phyloP scores from a whole-genome alignment of 2,888 invertebrate genomes.

The Luffia ferchaultella region DNA sequence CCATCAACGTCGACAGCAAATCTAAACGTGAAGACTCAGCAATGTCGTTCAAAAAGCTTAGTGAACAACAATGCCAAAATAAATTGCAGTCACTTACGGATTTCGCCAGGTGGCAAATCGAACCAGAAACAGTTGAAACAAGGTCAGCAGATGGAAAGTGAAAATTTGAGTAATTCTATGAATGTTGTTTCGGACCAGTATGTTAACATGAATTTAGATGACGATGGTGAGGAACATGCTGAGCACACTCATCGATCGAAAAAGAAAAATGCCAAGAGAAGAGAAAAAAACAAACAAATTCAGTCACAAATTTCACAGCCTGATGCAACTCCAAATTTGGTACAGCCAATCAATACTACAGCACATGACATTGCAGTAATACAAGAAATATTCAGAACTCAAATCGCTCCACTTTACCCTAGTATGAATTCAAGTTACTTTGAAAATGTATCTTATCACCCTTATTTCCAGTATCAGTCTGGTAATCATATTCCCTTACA shows the following conservation, averaged over 20 bases:
- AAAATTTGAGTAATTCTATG: not conserved
- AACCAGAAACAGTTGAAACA: not conserved
- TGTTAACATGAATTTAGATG: conserved; percentile 23
- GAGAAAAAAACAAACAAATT: conserved; percentile 31
- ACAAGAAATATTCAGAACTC: conserved; percentile 33
- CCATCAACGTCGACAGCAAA: conserved; percentile 22
- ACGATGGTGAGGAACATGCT: conserved; percentile 10
- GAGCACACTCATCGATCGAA: conserved; percentile 15
- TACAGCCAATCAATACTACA: conserved; percentile 17
- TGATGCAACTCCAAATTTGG: conserved; percentile 14
- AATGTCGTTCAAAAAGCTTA: not conserved
- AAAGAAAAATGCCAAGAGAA: conserved; percentile 39
- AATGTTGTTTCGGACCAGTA: not conserved
- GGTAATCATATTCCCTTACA: conserved; percentile 7
- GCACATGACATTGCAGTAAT: conserved; percentile 18
- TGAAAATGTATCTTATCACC: conserved; percentile 44
- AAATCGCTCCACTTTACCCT: conserved; percentile 36
- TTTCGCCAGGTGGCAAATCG: not conserved
- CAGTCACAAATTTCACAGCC: conserved; percentile 25
- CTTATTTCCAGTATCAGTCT: conserved; percentile 35
- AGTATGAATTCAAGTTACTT: conserved; percentile 38
- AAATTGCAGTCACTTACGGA: not conserved
- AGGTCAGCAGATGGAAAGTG: not conserved
- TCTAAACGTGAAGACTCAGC: not conserved
- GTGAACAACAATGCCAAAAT: not conserved